Evolutionary conservation across 1,140 invertebrate genomes (phyloP), one percentile per base, ranked within the genome.

Genomic region (Physella acuta): DNA sequence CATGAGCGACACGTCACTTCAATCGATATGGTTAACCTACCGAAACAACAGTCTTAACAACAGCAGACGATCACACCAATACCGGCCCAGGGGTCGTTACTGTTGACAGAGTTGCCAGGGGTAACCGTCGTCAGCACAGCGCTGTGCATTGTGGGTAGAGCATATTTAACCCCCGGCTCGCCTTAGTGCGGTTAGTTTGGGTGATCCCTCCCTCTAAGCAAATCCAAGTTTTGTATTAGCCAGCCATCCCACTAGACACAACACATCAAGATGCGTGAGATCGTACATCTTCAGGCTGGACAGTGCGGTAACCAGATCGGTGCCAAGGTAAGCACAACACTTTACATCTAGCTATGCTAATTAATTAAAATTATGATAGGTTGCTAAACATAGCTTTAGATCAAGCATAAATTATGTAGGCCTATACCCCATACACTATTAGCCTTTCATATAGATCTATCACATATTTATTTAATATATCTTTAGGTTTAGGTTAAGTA

Each of bases 291-390:
- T 16, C 52, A 55, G 26, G 52, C 52, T n/a, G 52, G 52, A 16
- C 52, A 55, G 24, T 55, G 52, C 24, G 52, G 52, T 26, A 55
- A 55, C 52, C 52, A 55, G 52, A 55, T 55, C 26, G 52, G 52
- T n/a, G 16, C 52, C 26, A 55, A 55, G 52, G 52, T 55, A 55
- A 55, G 52, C n/a, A n/a, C n/a, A n/a, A n/a, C n/a, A 5, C 16
- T 55, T 5, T 55, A n/a, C 24, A n/a, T 26, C 5, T 55, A 55
- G 26, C 26, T 55, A 8, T 44, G 20, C 39, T 20, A 44, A 44
- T 11, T 20, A 20, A 11, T 20, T 20, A 44, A 11, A 44, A 44
- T 44, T 44, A 44, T 8, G 8, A 44, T 20, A 44, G 39, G 20
- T 44, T 11, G 39, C n/a, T n/a, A n/a, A n/a, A n/a, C n/a, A n/a